Evolutionary conservation across 1,140 invertebrate species (phyloP).

Genomic region (Drosophila sproati): DNA sequence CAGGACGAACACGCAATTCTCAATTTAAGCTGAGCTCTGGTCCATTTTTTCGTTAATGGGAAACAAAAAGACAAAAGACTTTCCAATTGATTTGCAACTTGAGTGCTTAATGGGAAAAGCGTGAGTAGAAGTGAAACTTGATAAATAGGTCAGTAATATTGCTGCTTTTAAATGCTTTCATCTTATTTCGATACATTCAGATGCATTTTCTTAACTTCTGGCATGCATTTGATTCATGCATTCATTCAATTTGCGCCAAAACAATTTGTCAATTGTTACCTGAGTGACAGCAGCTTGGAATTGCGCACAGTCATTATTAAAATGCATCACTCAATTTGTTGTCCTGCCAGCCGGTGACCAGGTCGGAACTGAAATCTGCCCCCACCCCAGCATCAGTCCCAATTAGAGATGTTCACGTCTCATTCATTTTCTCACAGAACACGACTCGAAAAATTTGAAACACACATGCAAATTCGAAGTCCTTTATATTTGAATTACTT

Average conservation of each 20-base stretch:
- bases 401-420: not conserved
- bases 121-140: not conserved
- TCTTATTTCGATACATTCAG: not conserved
- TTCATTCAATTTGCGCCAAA: slow-evolving; percentile 10
- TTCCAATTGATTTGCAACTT: slow-evolving; percentile 35
- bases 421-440: no score
- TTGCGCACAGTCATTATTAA: slow-evolving; percentile 36
- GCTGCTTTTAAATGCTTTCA: not conserved
- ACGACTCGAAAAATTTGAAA: no score
- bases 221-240: slow-evolving; percentile 2
- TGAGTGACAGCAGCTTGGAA: slow-evolving; percentile 1
- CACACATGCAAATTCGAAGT: no score
- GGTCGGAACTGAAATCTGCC: not conserved
- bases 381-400: not conserved
- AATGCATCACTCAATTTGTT: slow-evolving; percentile 26
- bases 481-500: no score
- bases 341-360: slow-evolving; percentile 30
- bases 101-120: not conserved
- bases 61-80: slow-evolving; percentile 44
- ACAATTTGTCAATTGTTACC: slow-evolving; percentile 20
- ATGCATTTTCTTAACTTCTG: not conserved
- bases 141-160: slow-evolving; percentile 56
- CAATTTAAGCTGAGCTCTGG: not conserved
- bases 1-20: slow-evolving; percentile 54
- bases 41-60: slow-evolving; percentile 51